Conservation (phyloP, 1,140 invertebrate species). For the Epicauta chinensis region DNA sequence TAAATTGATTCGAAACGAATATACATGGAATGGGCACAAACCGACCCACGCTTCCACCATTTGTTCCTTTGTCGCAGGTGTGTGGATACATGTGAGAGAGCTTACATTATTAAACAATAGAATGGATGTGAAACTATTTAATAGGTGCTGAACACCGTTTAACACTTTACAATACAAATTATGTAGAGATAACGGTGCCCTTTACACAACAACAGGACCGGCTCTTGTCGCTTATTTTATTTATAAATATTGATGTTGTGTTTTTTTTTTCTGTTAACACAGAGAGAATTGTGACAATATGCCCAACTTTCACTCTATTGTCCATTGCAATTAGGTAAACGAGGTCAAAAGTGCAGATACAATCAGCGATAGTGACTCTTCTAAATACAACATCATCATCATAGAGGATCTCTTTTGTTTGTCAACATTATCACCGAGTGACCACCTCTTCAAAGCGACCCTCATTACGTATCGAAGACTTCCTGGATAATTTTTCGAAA, state of each 20-base stretch:
- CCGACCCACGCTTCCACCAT: slow-evolving; percentile 13
- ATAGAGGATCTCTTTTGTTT: slow-evolving; percentile 4
- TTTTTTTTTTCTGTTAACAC: too few species aligned
- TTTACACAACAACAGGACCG: neutral
- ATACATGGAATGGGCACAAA: slow-evolving; percentile 9
- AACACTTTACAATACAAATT: slow-evolving; percentile 20
- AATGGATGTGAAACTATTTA: slow-evolving; percentile 19
- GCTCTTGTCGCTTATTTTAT: too few species aligned
- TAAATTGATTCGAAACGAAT: neutral
- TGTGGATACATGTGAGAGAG: neutral
- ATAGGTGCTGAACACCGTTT: slow-evolving; percentile 17
- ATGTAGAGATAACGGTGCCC: slow-evolving; percentile 5
- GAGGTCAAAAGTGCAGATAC: slow-evolving; percentile 13
- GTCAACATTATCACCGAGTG: neutral
- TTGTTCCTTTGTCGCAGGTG: slow-evolving; percentile 16
- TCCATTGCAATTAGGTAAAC: slow-evolving; percentile 15
- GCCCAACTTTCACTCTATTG: slow-evolving; percentile 11
- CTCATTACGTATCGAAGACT: neutral
- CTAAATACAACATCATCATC: slow-evolving; percentile 7
- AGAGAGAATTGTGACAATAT: too few species aligned
- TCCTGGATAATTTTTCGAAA: slow-evolving; percentile 8
- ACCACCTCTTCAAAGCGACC: too few species aligned
- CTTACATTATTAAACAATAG: slow-evolving; percentile 6
- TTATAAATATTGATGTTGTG: too few species aligned
- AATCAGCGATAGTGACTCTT: slow-evolving; percentile 7